Evolutionary conservation across 1,140 invertebrate species (phyloP).

Genomic region (Brachystomella parvula): DNA sequence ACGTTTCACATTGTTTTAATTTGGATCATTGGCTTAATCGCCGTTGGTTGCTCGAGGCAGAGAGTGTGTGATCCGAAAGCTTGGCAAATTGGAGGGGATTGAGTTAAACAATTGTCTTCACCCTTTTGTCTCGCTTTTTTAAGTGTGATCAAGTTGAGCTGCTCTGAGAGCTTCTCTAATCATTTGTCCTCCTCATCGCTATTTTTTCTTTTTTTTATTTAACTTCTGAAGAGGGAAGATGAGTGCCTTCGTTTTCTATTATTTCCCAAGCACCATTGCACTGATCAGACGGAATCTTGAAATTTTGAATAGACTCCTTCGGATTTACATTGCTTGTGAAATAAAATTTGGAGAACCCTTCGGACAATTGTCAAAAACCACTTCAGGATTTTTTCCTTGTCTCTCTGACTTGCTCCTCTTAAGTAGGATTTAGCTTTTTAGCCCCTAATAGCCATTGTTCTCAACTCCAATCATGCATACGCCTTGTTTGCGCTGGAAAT

Average conservation of each 20-base stretch:
- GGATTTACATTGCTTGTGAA: not conserved
- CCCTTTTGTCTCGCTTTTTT: conserved; percentile 8
- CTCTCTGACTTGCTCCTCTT: not conserved
- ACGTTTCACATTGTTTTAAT: not conserved
- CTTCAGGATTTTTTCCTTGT: not conserved
- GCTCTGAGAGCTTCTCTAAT: not conserved
- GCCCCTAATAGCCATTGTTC: not conserved
- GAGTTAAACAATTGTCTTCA: not conserved
- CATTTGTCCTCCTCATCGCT: not conserved
- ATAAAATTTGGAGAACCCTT: conserved; percentile 10
- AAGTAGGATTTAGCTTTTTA: not conserved
- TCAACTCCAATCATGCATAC: not conserved
- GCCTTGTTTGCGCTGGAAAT: too few species aligned
- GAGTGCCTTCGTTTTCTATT: conserved; percentile 10
- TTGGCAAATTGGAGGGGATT: not conserved
- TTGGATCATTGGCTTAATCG: not conserved
- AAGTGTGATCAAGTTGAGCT: conserved; percentile 8
- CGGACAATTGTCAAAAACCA: conserved; percentile 6
- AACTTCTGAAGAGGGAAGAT: not conserved
- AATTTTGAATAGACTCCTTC: conserved; percentile 3
- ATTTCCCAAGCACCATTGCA: not conserved
- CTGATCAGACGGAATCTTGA: conserved; percentile 8
- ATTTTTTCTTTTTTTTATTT: conserved; percentile 12
- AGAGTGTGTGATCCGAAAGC: not conserved
- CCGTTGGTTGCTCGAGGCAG: not conserved